A percentile compares a stretch with the other conserved stretches of the same genome.
Conservation (phyloP, 2,888 invertebrate species). For the Dioctria linearis region DNA sequence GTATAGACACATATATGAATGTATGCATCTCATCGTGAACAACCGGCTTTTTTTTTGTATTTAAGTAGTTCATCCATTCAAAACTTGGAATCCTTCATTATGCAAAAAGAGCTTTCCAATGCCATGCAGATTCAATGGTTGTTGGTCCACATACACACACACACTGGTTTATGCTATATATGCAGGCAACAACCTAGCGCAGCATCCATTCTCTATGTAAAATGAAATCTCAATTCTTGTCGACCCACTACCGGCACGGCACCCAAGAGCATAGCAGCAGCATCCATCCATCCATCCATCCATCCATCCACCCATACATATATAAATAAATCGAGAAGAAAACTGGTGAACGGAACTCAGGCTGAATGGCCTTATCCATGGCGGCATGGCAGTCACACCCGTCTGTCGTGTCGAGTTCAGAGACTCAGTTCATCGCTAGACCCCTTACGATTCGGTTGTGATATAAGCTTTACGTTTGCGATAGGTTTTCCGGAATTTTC, state of each 20-base stretch:
- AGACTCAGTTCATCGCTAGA: slow-evolving; percentile 47
- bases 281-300: not conserved
- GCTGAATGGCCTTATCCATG: slow-evolving; percentile 31
- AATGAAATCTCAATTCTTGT: slow-evolving; percentile 42
- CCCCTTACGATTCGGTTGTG: slow-evolving; percentile 48
- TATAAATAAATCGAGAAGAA: slow-evolving; percentile 7
- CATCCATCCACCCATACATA: not conserved
- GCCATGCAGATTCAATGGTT: not conserved
- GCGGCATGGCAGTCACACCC: slow-evolving; percentile 3
- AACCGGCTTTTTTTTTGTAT: too few relatives aligned
- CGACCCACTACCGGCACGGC: slow-evolving; percentile 23
- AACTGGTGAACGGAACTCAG: slow-evolving; percentile 16
- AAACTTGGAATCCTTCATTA: too few relatives aligned
- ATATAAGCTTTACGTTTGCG: not conserved
- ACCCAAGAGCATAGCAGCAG: slow-evolving; percentile 28
- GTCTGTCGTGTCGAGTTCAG: slow-evolving; percentile 38
- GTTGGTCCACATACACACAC: too few relatives aligned
- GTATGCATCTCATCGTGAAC: too few relatives aligned
- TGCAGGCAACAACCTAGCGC: slow-evolving; percentile 2
- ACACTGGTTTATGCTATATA: too few relatives aligned
- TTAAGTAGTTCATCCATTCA: too few relatives aligned
- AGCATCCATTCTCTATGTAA: not conserved
- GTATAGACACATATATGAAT: too few relatives aligned
- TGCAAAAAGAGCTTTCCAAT: slow-evolving; percentile 1
- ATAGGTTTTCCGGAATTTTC: slow-evolving; percentile 12